Base-by-base conservation (phyloP, 2,797 vertebrate genomes). In the Diceros bicornis region DNA sequence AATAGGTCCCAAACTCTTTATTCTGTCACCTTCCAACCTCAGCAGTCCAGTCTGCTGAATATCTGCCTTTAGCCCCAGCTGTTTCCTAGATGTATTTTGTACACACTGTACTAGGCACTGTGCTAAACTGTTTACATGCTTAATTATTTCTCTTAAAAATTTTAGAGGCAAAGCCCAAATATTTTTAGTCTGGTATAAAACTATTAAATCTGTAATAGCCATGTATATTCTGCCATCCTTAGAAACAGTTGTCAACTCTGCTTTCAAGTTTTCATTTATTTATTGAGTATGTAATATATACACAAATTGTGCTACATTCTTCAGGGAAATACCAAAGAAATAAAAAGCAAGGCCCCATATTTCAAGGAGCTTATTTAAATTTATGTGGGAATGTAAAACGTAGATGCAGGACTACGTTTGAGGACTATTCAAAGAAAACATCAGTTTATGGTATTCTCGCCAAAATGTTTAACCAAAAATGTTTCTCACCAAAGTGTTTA, bases 321-420 rank as follows among this genome's bases (percentile, higher is more conserved):
- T 71, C 50, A 14, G 25, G 47, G 71, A 86, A 78, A 78, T 86
- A 50, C 4, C 37, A 87, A 84, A 75, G 78, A 78, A 82, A 83
- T 66, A 20, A 97, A 95, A 97, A 89, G 66, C 20, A 78, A 94
- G 20, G 7, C 44, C 37, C 37, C 8, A 25, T 93, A 59, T 92
- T 93, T 95, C 29, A 96, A 74, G 41, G 52, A 79, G 21, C 25
- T 83, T 96, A 25, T 96, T 89, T 91, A 32, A 74, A 68, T 89
- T 95, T 91, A 94, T n/a, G 75, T 52, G n/a, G 29, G 29, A 83
- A 77, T 2, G 6, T 95, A 91, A 92, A 93, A 77, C 68, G 64
- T 55, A 79, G 55, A 68, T 50, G 16, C 2, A 72, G 72, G 41
- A 75, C 59, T 37, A n/a, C n/a, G n/a, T 62, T 6, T 86, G 72